These are phyloP conservation scores for Drosophila borealis DNA, from an alignment of 2,888 invertebrate species.

Conservation along the genomic window DNA sequence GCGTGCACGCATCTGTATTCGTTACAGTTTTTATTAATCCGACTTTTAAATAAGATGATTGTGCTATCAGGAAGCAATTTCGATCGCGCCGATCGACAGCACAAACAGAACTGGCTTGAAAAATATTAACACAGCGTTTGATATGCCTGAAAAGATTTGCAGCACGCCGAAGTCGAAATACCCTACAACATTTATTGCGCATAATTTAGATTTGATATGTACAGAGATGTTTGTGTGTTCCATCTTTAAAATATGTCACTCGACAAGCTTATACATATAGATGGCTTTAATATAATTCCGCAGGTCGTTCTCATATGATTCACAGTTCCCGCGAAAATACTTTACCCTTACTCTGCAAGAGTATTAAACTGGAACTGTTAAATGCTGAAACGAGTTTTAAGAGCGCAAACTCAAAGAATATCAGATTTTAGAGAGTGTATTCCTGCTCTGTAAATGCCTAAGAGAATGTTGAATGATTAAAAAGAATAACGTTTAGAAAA, in stretches of 20 bases:
- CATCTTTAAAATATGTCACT: too few species aligned
- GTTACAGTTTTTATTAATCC: neutral
- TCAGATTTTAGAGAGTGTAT: conserved; percentile 2
- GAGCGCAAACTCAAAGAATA: conserved; percentile 3
- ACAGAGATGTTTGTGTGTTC: too few species aligned
- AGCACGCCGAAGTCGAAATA: neutral
- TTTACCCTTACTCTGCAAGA: neutral
- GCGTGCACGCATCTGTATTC: neutral
- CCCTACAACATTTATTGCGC: neutral
- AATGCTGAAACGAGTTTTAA: conserved; percentile 36
- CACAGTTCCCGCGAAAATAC: too few species aligned
- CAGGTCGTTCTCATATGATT: too few species aligned
- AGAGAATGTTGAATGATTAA: neutral
- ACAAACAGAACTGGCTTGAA: conserved; percentile 53
- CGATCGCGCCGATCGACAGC: conserved; percentile 50
- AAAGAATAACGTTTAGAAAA: neutral
- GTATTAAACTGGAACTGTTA: conserved; percentile 9
- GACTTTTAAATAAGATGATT: conserved; percentile 6
- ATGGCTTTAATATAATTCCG: too few species aligned
- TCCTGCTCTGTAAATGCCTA: neutral
- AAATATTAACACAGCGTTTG: conserved; percentile 8
- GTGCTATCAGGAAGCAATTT: conserved; percentile 15
- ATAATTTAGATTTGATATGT: neutral
- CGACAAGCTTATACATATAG: too few species aligned
- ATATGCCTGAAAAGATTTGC: neutral